phyloP scores from a whole-genome alignment of 2,113 vertebrate genomes.

The Hydropotes inermis region DNA sequence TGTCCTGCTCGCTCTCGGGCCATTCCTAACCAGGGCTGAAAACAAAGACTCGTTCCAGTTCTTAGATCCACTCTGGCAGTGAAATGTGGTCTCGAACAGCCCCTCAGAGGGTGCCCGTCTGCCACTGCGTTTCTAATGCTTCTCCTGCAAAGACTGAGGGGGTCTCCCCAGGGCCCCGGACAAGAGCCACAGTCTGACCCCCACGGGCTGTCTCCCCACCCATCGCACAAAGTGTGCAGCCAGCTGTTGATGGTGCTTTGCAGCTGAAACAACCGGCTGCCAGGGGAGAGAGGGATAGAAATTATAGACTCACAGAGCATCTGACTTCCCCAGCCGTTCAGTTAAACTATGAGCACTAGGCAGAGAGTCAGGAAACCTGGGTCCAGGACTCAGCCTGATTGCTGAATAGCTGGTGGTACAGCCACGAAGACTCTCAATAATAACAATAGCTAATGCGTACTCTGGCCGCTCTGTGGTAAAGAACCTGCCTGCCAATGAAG shows the following conservation, averaged over 20 bases:
- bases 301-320: not conserved
- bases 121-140: not conserved
- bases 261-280: rapidly evolving
- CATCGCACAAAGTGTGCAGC: rapidly evolving
- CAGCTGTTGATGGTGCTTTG: not conserved
- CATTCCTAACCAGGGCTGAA: not conserved
- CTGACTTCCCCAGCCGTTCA: not conserved
- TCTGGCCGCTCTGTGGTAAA: not conserved
- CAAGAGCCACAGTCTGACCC: not conserved
- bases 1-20: not conserved
- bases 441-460: not conserved
- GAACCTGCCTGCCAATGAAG: not conserved
- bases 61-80: not conserved
- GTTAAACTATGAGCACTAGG: not conserved
- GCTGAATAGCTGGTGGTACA: rapidly evolving
- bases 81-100: not conserved
- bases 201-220: not conserved
- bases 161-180: not conserved
- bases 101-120: not conserved
- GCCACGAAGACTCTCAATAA: not conserved
- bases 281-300: rapidly evolving
- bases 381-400: not conserved
- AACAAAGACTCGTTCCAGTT: not conserved
- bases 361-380: not conserved
- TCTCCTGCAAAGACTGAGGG: not conserved